Conservation (phyloP, 2,797 vertebrate genomes). For the Gallinago solitaria region DNA sequence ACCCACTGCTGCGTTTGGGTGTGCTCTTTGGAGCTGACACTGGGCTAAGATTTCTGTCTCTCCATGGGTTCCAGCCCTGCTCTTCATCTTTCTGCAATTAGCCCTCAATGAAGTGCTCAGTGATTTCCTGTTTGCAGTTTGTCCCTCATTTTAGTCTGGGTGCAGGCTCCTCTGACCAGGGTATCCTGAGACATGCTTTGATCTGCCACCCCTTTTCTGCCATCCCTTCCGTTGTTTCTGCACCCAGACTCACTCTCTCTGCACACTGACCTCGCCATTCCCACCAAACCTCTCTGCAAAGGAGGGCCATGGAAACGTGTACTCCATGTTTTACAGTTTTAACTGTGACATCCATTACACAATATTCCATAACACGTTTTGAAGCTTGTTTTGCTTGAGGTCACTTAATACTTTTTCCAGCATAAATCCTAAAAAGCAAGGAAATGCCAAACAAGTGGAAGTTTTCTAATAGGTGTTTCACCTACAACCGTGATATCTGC, state of each 20-base stretch:
- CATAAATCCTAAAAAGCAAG: neutral
- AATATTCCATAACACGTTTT: neutral
- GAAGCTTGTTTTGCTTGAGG: neutral
- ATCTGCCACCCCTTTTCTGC: neutral
- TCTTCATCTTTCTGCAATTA: neutral
- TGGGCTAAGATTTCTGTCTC: neutral
- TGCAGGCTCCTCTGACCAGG: neutral
- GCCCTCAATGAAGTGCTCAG: neutral
- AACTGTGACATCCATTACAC: neutral
- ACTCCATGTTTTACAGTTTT: neutral
- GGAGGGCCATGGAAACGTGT: fast-evolving
- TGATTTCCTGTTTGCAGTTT: neutral
- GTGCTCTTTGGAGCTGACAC: neutral
- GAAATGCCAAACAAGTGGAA: neutral
- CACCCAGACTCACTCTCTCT: neutral
- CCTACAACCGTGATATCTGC: neutral
- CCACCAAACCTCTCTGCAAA: neutral
- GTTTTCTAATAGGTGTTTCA: neutral
- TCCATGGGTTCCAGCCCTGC: neutral
- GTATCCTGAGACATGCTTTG: neutral
- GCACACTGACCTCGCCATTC: neutral
- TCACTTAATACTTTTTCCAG: neutral
- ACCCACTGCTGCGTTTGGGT: neutral
- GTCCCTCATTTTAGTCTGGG: neutral
- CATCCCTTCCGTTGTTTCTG: neutral